phyloP scores from a whole-genome alignment of 37 sponge, comb jelly and placozoan species.

The Halichondria panicea region DNA sequence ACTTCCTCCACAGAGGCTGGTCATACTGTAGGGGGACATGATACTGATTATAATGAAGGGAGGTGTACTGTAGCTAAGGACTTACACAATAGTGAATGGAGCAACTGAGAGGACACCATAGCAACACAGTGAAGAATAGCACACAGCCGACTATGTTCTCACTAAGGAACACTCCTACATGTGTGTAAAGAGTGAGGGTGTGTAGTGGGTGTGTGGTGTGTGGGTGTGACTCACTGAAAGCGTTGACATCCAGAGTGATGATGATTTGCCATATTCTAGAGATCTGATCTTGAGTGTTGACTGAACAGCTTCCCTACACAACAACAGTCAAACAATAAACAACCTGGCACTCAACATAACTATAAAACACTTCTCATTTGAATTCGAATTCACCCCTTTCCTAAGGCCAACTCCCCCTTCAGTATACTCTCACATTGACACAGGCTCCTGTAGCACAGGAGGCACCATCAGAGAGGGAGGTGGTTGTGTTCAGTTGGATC shows the following conservation, averaged over 20 bases:
- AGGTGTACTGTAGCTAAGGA: not conserved
- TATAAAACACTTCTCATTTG: not conserved
- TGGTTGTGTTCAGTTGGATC: too few relatives aligned
- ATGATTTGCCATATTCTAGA: constrained; percentile 17
- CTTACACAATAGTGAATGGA: constrained; percentile 28
- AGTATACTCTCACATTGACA: constrained; percentile 10
- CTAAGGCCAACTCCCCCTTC: too few relatives aligned
- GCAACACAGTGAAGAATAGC: constrained; percentile 7
- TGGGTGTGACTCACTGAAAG: constrained; percentile 6
- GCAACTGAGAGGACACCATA: constrained; percentile 10
- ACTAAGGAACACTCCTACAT: constrained; percentile 2
- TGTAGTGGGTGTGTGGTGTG: not conserved
- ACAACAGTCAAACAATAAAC: not conserved
- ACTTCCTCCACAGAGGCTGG: not conserved
- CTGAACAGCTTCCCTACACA: constrained; percentile 8
- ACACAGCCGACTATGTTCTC: constrained; percentile 44
- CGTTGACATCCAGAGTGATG: constrained; percentile 8
- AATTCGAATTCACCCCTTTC: too few relatives aligned
- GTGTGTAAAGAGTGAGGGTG: not conserved
- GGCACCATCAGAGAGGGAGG: not conserved
- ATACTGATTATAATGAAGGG: too few relatives aligned
- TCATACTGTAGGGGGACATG: not conserved
- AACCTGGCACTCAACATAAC: not conserved
- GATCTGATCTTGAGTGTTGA: constrained; percentile 5
- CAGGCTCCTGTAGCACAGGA: constrained; percentile 4